Evolutionary conservation across 1,140 invertebrate genomes (phyloP).

Genomic region (Archivesica marissinica): DNA sequence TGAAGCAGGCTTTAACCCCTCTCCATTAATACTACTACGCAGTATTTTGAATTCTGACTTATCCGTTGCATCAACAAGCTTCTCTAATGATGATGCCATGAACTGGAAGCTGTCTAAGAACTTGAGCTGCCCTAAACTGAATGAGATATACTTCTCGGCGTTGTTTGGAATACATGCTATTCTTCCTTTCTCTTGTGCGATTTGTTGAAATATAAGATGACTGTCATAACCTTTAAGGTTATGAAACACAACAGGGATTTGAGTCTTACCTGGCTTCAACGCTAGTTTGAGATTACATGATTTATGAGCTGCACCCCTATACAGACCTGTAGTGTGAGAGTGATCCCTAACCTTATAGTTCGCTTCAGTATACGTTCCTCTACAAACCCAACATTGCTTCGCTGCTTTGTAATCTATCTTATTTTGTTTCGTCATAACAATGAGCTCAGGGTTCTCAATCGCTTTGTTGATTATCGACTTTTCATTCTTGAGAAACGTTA

Average conservation of each 20-base stretch:
- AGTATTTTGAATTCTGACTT: not conserved
- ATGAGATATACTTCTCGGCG: constrained; percentile 17
- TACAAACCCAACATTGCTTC: constrained; percentile 57
- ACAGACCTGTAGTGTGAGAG: constrained; percentile 57
- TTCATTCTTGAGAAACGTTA: constrained; percentile 29
- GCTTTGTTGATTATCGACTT: constrained; percentile 30
- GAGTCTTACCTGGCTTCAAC: constrained; percentile 13
- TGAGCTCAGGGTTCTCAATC: not conserved
- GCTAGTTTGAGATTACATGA: constrained; percentile 48
- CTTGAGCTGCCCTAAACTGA: constrained; percentile 17
- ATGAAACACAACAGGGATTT: constrained; percentile 39
- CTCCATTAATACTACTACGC: constrained; percentile 21
- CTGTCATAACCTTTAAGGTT: constrained; percentile 55
- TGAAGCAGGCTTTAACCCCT: too few species aligned
- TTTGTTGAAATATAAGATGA: constrained; percentile 10
- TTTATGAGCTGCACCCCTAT: constrained; percentile 54
- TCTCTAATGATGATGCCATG: constrained; percentile 14
- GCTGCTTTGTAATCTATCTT: constrained; percentile 16
- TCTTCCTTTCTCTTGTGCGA: not conserved
- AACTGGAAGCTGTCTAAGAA: constrained; percentile 35
- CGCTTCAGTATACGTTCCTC: not conserved
- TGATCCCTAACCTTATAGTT: constrained; percentile 54
- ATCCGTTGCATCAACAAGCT: constrained; percentile 5
- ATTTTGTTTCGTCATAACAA: constrained; percentile 40
- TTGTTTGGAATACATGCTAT: constrained; percentile 24